Conservation (phyloP, 2,797 vertebrate species). For the Melanogrammus aeglefinus region DNA sequence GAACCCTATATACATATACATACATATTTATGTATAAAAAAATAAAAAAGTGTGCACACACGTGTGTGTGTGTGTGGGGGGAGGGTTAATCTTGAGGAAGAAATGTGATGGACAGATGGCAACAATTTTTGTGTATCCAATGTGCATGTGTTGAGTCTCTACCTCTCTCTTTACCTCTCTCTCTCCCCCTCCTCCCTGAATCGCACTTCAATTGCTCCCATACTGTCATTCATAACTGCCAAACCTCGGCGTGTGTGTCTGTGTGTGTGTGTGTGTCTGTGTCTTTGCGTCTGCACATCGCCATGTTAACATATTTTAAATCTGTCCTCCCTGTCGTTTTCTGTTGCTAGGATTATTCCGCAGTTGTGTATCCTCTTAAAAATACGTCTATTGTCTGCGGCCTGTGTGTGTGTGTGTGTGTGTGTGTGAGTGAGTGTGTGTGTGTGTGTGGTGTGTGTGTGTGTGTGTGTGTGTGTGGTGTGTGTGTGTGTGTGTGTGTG, state of each 20-base stretch:
- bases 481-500: constrained; percentile 14
- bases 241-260: constrained; percentile 22
- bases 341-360: neutral
- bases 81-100: neutral
- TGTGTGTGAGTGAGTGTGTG: constrained; percentile 15
- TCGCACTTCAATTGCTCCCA: constrained; percentile 53
- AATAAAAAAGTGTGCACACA: too few species aligned
- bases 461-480: neutral
- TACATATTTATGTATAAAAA: neutral
- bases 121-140: constrained; percentile 36
- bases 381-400: neutral
- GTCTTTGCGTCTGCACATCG: neutral
- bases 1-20: neutral
- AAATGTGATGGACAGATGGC: constrained; percentile 26
- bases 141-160: constrained; percentile 4
- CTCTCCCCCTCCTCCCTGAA: constrained; percentile 14
- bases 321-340: too few species aligned
- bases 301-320: neutral
- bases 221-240: constrained; percentile 63
- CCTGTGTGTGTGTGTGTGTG: neutral
- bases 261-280: constrained; percentile 12
- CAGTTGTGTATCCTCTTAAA: neutral
- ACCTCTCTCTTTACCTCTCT: neutral
- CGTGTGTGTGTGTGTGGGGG: neutral
- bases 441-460: constrained; percentile 7